Evolutionary conservation across 2,797 vertebrate genomes (phyloP).

Genomic region (Betta splendens): DNA sequence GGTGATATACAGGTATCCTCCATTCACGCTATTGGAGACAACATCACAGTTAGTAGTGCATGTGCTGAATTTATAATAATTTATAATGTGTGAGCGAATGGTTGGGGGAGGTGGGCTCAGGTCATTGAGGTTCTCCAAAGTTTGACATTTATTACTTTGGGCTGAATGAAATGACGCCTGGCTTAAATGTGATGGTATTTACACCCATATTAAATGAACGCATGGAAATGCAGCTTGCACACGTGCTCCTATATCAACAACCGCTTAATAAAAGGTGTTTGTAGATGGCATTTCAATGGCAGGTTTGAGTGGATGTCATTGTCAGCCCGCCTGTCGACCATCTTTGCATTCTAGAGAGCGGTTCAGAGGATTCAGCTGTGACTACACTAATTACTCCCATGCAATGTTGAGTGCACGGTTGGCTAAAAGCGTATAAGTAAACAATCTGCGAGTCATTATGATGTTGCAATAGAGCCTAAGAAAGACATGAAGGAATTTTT

Average conservation of each 20-base stretch:
- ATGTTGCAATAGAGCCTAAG: constrained; percentile 31
- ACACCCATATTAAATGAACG: constrained; percentile 1
- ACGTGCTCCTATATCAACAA: background rate
- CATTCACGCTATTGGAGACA: constrained; percentile 82
- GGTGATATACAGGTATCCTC: constrained; percentile 94
- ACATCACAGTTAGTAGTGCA: background rate
- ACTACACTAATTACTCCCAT: constrained; percentile 63
- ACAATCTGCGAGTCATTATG: constrained; percentile 61
- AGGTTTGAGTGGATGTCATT: constrained; percentile 38
- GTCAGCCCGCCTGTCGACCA: constrained; percentile 34
- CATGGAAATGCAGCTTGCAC: constrained; percentile 1
- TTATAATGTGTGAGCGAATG: too few species aligned
- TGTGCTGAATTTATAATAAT: background rate
- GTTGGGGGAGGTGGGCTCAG: too few species aligned
- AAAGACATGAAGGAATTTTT: constrained; percentile 24
- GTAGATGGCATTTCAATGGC: constrained; percentile 7
- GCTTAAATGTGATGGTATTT: background rate
- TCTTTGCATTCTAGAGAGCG: constrained; percentile 44
- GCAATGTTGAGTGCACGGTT: constrained; percentile 48
- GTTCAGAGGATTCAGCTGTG: constrained; percentile 60
- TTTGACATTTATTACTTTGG: constrained; percentile 8
- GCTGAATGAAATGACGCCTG: background rate
- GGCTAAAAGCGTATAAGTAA: constrained; percentile 57
- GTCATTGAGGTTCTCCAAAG: background rate
- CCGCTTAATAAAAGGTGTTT: constrained; percentile 29